These are phyloP conservation scores for Malaclemys terrapin DNA, from an alignment of 2,113 vertebrate species.

Conservation along the genomic window DNA sequence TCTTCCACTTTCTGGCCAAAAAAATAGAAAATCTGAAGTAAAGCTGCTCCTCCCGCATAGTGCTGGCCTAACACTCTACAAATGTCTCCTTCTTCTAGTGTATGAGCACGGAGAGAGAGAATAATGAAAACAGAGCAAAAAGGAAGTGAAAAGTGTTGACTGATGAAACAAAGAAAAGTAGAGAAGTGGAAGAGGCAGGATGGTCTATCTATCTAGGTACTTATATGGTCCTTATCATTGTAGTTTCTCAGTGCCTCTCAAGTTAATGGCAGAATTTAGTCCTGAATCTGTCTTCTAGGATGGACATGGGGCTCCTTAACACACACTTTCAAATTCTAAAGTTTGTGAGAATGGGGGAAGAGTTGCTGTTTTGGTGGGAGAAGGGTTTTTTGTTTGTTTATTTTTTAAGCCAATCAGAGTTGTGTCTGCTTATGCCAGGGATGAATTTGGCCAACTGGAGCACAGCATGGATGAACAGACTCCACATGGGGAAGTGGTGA, in stretches of 20 bases:
- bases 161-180: not conserved
- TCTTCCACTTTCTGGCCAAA: too few species aligned
- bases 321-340: not conserved
- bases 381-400: not conserved
- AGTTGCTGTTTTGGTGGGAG: not conserved
- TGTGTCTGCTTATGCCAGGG: not conserved
- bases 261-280: not conserved
- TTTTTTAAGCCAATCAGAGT: not conserved
- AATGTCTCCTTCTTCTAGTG: accelerated
- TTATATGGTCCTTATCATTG: not conserved
- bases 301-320: not conserved
- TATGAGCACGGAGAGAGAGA: not conserved
- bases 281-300: not conserved
- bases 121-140: not conserved
- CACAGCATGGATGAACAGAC: not conserved
- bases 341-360: not conserved
- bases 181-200: not conserved
- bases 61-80: not conserved
- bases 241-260: not conserved
- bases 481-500: not conserved
- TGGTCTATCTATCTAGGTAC: not conserved
- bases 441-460: not conserved
- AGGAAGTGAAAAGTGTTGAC: not conserved
- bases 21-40: not conserved
- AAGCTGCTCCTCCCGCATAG: not conserved